These are phyloP conservation scores for Himalopsyche kuldschensis DNA, from an alignment of 2,888 invertebrate species.

Conservation along the genomic window DNA sequence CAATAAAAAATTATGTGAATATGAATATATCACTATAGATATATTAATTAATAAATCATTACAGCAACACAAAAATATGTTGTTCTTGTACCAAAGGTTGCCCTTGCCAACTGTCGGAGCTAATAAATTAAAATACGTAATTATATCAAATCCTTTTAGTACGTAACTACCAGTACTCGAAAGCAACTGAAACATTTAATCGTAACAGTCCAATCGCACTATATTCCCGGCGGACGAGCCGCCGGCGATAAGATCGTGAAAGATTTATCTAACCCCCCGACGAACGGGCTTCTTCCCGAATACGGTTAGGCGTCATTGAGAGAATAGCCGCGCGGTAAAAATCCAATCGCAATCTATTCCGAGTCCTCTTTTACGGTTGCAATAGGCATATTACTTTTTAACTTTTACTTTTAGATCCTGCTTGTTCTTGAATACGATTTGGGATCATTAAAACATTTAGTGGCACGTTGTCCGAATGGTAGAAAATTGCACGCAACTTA, in stretches of 20 bases:
- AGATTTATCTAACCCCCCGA: constrained; percentile 26
- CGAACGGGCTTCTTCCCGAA: constrained; percentile 5
- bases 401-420: background rate
- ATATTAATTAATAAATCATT: no score
- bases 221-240: constrained; percentile 5
- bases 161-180: constrained; percentile 13
- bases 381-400: background rate
- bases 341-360: constrained; percentile 3
- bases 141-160: constrained; percentile 41
- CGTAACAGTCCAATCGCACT: constrained; percentile 36
- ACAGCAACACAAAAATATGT: constrained; percentile 2
- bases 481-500: background rate
- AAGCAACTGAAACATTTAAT: constrained; percentile 18
- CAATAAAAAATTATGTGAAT: no score
- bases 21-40: no score
- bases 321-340: constrained; percentile 19
- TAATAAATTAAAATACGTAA: constrained; percentile 40
- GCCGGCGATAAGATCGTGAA: constrained; percentile 33
- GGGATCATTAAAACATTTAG: constrained; percentile 3
- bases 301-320: constrained; percentile 16
- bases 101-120: constrained; percentile 18
- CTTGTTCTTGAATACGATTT: background rate
- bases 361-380: background rate
- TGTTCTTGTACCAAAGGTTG: constrained; percentile 10
- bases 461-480: background rate